Conservation (phyloP, 2,113 vertebrate species). For the Sphyrna mokarran region DNA sequence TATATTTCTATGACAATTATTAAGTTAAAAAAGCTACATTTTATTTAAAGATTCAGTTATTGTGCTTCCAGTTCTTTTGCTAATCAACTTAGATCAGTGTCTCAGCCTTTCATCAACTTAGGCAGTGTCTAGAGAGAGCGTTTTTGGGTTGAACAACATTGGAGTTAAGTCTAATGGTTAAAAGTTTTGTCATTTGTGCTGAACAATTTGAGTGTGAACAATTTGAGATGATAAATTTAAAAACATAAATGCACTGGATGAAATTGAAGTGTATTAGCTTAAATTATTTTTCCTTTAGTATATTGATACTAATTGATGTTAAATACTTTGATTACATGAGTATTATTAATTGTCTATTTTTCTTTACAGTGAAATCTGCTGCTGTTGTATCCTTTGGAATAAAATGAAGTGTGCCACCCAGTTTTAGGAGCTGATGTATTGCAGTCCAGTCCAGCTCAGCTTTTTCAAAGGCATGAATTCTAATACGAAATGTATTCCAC, state of each 20-base stretch:
- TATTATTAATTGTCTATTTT: background rate
- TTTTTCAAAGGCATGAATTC: background rate
- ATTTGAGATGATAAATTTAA: conserved; percentile 15
- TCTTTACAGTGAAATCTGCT: conserved; percentile 14
- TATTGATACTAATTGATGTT: background rate
- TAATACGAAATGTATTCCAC: background rate
- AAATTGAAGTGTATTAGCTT: background rate
- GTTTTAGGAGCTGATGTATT: background rate
- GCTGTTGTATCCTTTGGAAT: conserved; percentile 31
- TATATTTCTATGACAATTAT: no score
- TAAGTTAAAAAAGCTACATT: no score
- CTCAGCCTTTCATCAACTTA: background rate
- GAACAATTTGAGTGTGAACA: background rate
- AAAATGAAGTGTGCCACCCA: background rate
- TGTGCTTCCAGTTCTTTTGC: no score
- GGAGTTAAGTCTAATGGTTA: background rate
- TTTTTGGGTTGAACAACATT: background rate
- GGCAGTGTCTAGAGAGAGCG: background rate
- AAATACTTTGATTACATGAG: background rate
- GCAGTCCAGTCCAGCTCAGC: background rate
- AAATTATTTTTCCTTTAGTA: background rate
- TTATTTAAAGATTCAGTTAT: no score
- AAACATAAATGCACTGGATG: background rate
- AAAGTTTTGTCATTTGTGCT: background rate
- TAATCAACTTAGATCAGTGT: no score